Evolutionary conservation across 2,888 invertebrate species (phyloP).

Genomic region (Xanthia icteritia): DNA sequence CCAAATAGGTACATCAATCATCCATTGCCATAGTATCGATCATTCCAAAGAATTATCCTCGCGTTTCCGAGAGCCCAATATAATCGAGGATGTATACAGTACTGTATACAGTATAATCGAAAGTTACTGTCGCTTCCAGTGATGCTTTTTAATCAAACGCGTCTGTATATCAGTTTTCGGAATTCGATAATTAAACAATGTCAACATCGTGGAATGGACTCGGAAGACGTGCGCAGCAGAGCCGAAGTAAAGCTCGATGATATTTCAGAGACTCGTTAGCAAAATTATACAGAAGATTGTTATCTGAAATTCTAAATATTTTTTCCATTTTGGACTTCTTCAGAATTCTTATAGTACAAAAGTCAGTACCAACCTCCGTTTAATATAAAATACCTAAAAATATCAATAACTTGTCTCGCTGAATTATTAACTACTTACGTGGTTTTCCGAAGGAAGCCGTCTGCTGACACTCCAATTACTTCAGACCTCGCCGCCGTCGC

Average conservation of each 20-base stretch:
- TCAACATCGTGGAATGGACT: neutral
- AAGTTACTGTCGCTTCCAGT: neutral
- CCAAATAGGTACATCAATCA: neutral
- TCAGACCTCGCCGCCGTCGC: constrained; percentile 24
- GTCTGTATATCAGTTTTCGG: neutral
- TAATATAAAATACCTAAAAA: neutral
- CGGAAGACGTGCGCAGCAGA: neutral
- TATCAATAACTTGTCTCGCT: neutral
- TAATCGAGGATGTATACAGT: too few relatives aligned
- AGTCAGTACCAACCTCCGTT: neutral
- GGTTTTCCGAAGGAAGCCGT: neutral
- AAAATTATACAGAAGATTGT: neutral
- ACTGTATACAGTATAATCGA: neutral
- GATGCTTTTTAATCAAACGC: neutral
- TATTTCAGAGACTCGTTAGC: neutral
- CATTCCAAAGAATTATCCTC: neutral
- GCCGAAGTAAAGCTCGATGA: neutral
- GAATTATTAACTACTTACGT: neutral
- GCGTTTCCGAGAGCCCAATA: neutral
- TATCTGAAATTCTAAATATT: neutral
- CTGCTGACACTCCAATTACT: neutral
- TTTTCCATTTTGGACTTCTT: neutral
- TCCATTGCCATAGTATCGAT: neutral
- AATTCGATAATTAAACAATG: constrained; percentile 2
- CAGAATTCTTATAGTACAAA: neutral